Evolutionary conservation across 2,113 vertebrate genomes (phyloP).

Genomic region (Cheilinus undulatus): DNA sequence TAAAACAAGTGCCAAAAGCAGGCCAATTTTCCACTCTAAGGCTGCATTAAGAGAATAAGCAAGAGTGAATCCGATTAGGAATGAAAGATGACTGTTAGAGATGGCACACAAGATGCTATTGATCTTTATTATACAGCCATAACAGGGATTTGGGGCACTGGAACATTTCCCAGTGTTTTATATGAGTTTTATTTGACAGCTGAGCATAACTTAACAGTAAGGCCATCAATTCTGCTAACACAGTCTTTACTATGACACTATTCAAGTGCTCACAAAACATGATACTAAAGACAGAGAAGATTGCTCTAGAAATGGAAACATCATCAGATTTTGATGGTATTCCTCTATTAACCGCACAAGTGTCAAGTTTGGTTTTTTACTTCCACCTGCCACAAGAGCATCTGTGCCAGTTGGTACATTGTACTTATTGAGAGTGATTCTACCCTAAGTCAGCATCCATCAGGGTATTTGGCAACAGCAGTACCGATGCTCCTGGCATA

Average conservation of each 20-base stretch:
- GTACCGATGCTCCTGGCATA: constrained; percentile 62
- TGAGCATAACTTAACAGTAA: constrained; percentile 9
- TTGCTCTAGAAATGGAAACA: background rate
- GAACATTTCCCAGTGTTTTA: constrained; percentile 29
- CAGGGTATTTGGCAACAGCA: constrained; percentile 71
- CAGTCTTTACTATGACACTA: constrained; percentile 1
- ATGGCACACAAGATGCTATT: constrained; percentile 51
- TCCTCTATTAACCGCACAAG: constrained; percentile 28
- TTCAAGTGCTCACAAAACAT: background rate
- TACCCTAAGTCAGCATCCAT: constrained; percentile 78
- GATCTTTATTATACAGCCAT: constrained; percentile 58
- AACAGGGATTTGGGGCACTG: constrained; percentile 42
- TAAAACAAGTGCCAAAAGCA: constrained; percentile 77
- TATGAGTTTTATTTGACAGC: constrained; percentile 20
- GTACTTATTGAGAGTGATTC: constrained; percentile 79
- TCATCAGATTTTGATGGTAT: constrained; percentile 3
- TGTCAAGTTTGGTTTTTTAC: constrained; percentile 26
- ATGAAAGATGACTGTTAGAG: constrained; percentile 64
- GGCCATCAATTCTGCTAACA: constrained; percentile 2
- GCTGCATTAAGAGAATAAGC: constrained; percentile 75
- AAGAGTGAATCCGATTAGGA: constrained; percentile 60
- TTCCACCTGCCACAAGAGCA: constrained; percentile 29
- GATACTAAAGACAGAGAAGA: background rate
- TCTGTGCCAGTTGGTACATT: constrained; percentile 61
- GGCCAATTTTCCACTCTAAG: constrained; percentile 63